Conservation (phyloP, 2,113 vertebrate genomes). For the Vanacampus margaritifer region DNA sequence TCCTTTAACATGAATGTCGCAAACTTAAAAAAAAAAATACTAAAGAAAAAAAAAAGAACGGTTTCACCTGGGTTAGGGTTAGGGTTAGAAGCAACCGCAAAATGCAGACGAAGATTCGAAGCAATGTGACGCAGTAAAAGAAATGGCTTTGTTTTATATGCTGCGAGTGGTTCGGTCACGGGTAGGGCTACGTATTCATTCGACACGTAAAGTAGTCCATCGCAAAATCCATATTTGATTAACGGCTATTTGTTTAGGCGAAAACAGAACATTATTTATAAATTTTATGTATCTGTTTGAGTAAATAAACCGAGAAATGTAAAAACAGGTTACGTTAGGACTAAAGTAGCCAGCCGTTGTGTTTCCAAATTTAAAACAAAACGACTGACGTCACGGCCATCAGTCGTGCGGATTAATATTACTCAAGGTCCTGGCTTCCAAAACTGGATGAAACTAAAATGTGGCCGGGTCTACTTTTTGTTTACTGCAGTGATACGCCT, state of each 20-base stretch:
- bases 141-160: constrained; percentile 27
- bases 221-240: too few species aligned
- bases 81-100: accelerated
- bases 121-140: not conserved
- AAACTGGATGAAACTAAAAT: constrained; percentile 69
- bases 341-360: too few species aligned
- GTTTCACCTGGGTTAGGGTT: constrained; percentile 14
- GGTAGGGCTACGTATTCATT: constrained; percentile 29
- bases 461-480: constrained; percentile 58
- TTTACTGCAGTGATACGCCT: constrained; percentile 56
- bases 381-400: constrained; percentile 58
- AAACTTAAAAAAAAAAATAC: not conserved
- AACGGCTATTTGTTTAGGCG: not conserved
- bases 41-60: not conserved
- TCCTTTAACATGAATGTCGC: accelerated
- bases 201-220: constrained; percentile 49
- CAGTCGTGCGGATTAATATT: constrained; percentile 53
- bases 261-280: not conserved
- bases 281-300: not conserved
- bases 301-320: not conserved
- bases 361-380: constrained; percentile 1
- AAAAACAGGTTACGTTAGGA: too few species aligned
- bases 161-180: not conserved
- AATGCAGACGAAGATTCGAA: not conserved
- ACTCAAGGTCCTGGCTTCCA: constrained; percentile 16